phyloP scores from a whole-genome alignment of 1,140 invertebrate genomes.

The Scylla paramamosain region DNA sequence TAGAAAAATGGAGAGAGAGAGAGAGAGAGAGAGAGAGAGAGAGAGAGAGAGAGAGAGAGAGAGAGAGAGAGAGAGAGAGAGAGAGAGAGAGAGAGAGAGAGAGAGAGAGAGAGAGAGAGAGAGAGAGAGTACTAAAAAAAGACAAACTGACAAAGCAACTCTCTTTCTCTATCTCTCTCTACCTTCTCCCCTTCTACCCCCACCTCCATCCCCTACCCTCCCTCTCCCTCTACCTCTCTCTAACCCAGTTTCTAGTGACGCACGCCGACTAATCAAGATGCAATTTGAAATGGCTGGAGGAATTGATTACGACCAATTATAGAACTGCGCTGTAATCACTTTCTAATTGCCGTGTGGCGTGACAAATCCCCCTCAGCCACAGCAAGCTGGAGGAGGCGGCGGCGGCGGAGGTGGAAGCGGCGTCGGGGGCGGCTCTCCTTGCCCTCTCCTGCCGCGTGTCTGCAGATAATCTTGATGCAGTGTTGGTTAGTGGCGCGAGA shows the following conservation, averaged over 20 bases:
- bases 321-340: conserved; percentile 12
- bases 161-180: no score
- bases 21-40: no score
- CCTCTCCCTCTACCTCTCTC: no score
- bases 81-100: no score
- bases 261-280: neutral
- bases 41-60: neutral
- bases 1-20: no score
- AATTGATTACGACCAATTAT: conserved; percentile 1
- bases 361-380: neutral
- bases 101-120: no score
- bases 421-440: neutral
- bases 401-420: neutral
- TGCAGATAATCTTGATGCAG: neutral
- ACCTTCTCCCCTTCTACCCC: no score
- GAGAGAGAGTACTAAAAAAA: no score
- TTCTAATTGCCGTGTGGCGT: neutral
- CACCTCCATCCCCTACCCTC: neutral
- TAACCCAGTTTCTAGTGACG: neutral
- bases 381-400: no score
- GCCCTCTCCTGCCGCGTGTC: neutral
- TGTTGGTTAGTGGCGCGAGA: neutral
- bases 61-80: no score
- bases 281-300: conserved; percentile 21
- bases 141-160: no score